These are phyloP conservation scores for Polylopha cassiicola DNA, from an alignment of 2,888 invertebrate species.

Conservation along the genomic window DNA sequence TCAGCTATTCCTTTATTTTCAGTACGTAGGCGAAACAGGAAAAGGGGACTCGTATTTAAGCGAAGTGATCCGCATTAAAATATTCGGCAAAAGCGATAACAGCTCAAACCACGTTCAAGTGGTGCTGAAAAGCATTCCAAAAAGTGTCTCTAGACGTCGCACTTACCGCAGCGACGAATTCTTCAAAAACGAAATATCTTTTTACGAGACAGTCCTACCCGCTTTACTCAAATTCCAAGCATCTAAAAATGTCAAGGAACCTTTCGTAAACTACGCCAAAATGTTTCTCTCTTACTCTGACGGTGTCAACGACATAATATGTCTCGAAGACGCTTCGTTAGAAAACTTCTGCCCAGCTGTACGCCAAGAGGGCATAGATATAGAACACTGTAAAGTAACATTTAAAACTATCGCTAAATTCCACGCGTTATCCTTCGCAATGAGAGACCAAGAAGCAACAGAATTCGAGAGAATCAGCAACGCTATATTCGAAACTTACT, in stretches of 20 bases:
- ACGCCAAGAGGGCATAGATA: constrained; percentile 70
- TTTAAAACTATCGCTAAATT: constrained; percentile 75
- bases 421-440: constrained; percentile 78
- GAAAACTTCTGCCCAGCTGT: constrained; percentile 60
- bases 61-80: constrained; percentile 77
- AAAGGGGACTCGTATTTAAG: constrained; percentile 86
- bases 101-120: constrained; percentile 61
- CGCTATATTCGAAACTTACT: constrained; percentile 76
- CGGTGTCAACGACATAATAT: constrained; percentile 75
- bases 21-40: constrained; percentile 63
- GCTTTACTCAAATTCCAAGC: constrained; percentile 62
- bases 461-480: constrained; percentile 61
- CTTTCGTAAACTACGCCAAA: constrained; percentile 70
- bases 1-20: constrained; percentile 27
- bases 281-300: constrained; percentile 66
- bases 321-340: constrained; percentile 72
- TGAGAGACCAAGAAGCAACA: constrained; percentile 73
- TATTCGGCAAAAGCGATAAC: constrained; percentile 61
- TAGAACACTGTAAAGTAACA: constrained; percentile 66
- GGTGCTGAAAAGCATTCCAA: constrained; percentile 82
- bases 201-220: constrained; percentile 77
- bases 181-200: constrained; percentile 82
- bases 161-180: constrained; percentile 82
- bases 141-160: constrained; percentile 77
- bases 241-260: constrained; percentile 53